Evolutionary conservation across 2,888 invertebrate species (phyloP).

Genomic region (Griposia aprilina): DNA sequence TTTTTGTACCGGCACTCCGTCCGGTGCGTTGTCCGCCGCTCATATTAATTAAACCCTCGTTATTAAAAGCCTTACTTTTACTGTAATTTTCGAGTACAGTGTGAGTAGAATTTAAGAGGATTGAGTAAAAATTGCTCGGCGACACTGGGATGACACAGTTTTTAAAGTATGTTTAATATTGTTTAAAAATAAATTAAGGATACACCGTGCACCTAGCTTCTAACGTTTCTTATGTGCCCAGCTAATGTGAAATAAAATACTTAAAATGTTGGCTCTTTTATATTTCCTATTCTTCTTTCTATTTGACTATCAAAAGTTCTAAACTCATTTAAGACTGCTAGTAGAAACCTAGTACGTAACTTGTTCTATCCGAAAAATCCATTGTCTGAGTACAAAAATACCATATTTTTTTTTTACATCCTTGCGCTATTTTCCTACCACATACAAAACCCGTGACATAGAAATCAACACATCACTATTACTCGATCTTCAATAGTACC

Average conservation of each 20-base stretch:
- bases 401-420: no score
- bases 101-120: slow-evolving; percentile 38
- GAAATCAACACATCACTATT: slow-evolving; percentile 17
- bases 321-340: not conserved
- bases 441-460: not conserved
- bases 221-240: not conserved
- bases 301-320: not conserved
- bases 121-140: slow-evolving; percentile 3
- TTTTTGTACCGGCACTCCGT: slow-evolving; percentile 58
- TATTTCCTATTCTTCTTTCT: not conserved
- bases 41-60: slow-evolving; percentile 64
- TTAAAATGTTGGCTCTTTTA: not conserved
- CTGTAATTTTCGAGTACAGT: slow-evolving; percentile 49
- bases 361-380: not conserved
- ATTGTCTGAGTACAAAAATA: not conserved
- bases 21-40: slow-evolving; percentile 57
- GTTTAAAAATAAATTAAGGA: not conserved
- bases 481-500: slow-evolving; percentile 23
- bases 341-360: not conserved
- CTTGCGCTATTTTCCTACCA: no score
- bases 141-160: not conserved
- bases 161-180: not conserved
- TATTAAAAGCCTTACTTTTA: slow-evolving; percentile 61
- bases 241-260: not conserved
- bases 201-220: not conserved